phyloP scores from a whole-genome alignment of 2,113 vertebrate genomes.

The Pterophyllum scalare region DNA sequence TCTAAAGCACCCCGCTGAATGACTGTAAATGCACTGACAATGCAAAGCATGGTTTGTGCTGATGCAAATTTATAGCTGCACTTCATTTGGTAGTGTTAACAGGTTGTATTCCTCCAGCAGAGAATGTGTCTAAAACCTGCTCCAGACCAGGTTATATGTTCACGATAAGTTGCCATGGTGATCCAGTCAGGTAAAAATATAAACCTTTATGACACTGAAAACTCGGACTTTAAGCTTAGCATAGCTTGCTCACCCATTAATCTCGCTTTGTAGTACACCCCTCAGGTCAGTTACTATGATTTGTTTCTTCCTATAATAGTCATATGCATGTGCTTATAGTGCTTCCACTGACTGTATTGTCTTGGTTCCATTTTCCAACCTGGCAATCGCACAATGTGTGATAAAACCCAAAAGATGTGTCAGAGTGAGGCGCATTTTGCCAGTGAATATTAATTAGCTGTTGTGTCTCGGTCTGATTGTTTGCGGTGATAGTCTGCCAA shows the following conservation, averaged over 20 bases:
- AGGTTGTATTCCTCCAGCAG: not conserved
- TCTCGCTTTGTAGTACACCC: not conserved
- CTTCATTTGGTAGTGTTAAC: not conserved
- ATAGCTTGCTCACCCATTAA: not conserved
- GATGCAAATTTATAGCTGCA: not conserved
- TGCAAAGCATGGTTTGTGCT: not conserved
- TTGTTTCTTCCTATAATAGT: conserved; percentile 17
- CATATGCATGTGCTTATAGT: conserved; percentile 9
- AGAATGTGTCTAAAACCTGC: not conserved
- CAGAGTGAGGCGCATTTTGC: conserved; percentile 60
- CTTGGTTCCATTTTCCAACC: conserved; percentile 44
- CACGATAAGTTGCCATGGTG: not conserved
- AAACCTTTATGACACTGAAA: not conserved
- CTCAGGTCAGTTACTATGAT: conserved; percentile 7
- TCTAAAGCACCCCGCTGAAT: not conserved
- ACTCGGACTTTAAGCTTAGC: not conserved
- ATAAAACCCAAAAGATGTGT: conserved; percentile 61
- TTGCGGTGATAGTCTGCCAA: conserved; percentile 55
- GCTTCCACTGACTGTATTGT: conserved; percentile 21
- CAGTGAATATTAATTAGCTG: conserved; percentile 74
- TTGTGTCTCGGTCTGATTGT: conserved; percentile 67
- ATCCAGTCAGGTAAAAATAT: not conserved
- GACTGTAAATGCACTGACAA: not conserved
- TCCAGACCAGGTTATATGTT: not conserved
- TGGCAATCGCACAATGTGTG: conserved; percentile 36